These are phyloP conservation scores for Seriola dumerili DNA, from an alignment of 2,113 vertebrate species.

Conservation along the genomic window DNA sequence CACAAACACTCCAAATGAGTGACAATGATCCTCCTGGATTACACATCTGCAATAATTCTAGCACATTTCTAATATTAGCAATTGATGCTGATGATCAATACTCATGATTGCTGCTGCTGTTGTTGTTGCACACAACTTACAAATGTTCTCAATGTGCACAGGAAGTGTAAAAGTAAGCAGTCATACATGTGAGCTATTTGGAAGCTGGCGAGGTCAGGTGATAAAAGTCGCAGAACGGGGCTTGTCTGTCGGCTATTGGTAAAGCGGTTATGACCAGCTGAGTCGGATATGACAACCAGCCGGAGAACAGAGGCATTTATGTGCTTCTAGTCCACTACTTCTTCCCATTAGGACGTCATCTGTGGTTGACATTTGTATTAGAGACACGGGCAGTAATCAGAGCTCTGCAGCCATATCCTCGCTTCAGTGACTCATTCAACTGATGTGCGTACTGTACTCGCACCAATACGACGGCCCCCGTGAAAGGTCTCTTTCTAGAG, in stretches of 20 bases:
- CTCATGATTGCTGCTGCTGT: not conserved
- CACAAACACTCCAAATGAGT: too few relatives aligned
- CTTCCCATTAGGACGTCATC: conserved; percentile 20
- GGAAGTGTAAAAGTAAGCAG: not conserved
- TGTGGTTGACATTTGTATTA: conserved; percentile 40
- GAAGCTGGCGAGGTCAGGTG: too few relatives aligned
- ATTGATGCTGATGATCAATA: not conserved
- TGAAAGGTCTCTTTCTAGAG: conserved; percentile 50
- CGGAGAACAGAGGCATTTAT: conserved; percentile 13
- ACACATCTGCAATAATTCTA: not conserved
- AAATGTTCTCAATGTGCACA: not conserved
- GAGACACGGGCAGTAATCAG: not conserved
- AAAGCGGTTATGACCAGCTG: conserved; percentile 31
- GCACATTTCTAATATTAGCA: not conserved
- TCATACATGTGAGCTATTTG: not conserved
- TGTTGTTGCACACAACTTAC: not conserved
- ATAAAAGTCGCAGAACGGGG: not conserved
- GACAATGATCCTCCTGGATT: too few relatives aligned
- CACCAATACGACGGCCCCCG: not conserved
- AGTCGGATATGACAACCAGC: not conserved
- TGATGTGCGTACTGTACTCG: not conserved
- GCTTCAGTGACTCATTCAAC: not conserved
- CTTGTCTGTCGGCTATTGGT: not conserved
- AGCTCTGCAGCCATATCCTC: conserved; percentile 21
- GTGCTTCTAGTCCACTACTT: not conserved